Evolutionary conservation across 1,140 invertebrate species (phyloP).

Genomic region (Pseudomyrmex concolor): DNA sequence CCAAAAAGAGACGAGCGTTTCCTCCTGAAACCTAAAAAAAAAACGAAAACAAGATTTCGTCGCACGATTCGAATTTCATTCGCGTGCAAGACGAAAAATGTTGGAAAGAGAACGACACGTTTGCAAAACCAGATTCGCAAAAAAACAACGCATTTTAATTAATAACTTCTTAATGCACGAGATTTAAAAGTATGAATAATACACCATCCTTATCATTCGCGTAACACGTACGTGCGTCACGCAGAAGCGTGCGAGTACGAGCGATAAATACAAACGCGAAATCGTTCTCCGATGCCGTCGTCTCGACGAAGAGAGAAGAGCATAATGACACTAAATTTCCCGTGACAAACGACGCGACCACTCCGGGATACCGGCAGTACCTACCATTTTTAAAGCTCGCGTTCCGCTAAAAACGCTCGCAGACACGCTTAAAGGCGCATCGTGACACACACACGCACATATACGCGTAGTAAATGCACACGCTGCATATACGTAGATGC

Average conservation of each 20-base stretch:
- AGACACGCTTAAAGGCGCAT: conserved; percentile 35
- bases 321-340: conserved; percentile 68
- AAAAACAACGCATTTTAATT: too few relatives aligned
- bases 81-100: background rate
- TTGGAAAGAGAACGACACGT: background rate
- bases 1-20: conserved; percentile 29
- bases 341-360: conserved; percentile 41
- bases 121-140: too few relatives aligned
- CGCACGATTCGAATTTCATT: conserved; percentile 5
- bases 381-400: conserved; percentile 56
- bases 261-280: conserved; percentile 44
- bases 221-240: background rate
- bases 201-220: background rate
- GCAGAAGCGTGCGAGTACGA: background rate
- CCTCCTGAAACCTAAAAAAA: background rate
- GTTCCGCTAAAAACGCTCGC: conserved; percentile 57
- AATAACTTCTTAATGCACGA: too few relatives aligned
- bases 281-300: conserved; percentile 43
- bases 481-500: background rate
- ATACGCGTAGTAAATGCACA: background rate
- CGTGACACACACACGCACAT: background rate
- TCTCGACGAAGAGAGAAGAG: conserved; percentile 29
- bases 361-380: conserved; percentile 33
- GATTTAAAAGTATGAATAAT: conserved; percentile 13
- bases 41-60: background rate